Evolutionary conservation across 2,888 invertebrate species (phyloP).

Genomic region (Agrochola lota): DNA sequence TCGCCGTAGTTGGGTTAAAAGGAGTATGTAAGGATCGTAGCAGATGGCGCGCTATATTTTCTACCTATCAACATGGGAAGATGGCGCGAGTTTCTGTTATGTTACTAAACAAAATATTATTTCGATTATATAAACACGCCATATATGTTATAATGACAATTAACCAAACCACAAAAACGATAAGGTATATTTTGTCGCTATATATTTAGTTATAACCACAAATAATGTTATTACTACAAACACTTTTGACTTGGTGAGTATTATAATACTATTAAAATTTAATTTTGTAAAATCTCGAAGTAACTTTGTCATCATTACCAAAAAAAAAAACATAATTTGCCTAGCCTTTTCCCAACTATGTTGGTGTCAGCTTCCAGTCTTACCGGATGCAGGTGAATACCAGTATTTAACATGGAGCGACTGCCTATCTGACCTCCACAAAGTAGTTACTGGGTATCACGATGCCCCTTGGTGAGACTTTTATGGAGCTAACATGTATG

Average conservation of each 20-base stretch:
- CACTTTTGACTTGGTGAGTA: constrained; percentile 39
- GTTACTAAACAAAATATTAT: not conserved
- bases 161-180: constrained; percentile 42
- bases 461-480: no score
- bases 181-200: constrained; percentile 24
- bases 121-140: not conserved
- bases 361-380: not conserved
- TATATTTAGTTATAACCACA: constrained; percentile 40
- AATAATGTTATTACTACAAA: constrained; percentile 2
- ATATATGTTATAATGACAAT: constrained; percentile 8
- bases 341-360: not conserved
- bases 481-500: no score
- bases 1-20: no score
- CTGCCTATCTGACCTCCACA: no score
- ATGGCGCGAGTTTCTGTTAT: no score
- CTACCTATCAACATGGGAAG: no score
- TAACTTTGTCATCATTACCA: not conserved
- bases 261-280: not conserved
- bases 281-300: not conserved
- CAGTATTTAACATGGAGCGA: not conserved
- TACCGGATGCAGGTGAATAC: not conserved
- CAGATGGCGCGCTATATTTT: no score
- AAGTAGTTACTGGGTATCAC: no score
- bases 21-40: no score
- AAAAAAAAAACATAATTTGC: not conserved